Evolutionary conservation across 2,113 vertebrate genomes (phyloP), one percentile per base, ranked within the genome.

Genomic region (Erythrocercus mccallii): DNA sequence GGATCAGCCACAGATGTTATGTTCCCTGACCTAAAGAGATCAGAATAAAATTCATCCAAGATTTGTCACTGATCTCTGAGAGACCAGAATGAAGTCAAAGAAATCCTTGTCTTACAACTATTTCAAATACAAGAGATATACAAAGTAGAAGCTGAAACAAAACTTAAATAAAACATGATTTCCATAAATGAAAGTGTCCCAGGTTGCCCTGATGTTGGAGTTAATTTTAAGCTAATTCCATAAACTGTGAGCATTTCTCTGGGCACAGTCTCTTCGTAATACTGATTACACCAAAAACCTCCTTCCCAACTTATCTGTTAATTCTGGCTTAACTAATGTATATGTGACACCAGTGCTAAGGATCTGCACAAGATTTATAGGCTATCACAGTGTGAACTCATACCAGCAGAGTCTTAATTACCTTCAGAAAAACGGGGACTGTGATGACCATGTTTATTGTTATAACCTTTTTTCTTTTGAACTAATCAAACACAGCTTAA

Each of bases 391-490:
- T 11, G 2, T 51, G 61, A 95, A 89, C 69, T 64, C 81, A 70
- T 77, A 54, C 71, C 83, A 92, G 69, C 56, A 81, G 61, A 92
- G 56, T 81, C 73, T 79, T 94, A 90, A 88, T 88, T 91, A 92
- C 66, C 92, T 95, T 88, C 84, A 97, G 90, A 95, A 92, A 95
- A 96, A 94, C 35, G 40, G 61, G 76, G 65, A 95, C 88, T 65
- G 31, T 60, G 70, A 85, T 61, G 35, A 83, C 44, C 71, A 44
- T 54, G 69, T 96, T 97, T 96, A 93, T 91, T 95, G 61, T 91
- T 91, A 76, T 31, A 97, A 93, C 7, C 47, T 21, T 56, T 81
- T 77, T 86, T 62, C 65, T 71, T 91, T 73, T 81, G 17, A 92
- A 70, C 72, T 84, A 76, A 90, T 93, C 73, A 82, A 96, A 94